Conservation (phyloP, 1,140 invertebrate species). For the Achatina immaculata region DNA sequence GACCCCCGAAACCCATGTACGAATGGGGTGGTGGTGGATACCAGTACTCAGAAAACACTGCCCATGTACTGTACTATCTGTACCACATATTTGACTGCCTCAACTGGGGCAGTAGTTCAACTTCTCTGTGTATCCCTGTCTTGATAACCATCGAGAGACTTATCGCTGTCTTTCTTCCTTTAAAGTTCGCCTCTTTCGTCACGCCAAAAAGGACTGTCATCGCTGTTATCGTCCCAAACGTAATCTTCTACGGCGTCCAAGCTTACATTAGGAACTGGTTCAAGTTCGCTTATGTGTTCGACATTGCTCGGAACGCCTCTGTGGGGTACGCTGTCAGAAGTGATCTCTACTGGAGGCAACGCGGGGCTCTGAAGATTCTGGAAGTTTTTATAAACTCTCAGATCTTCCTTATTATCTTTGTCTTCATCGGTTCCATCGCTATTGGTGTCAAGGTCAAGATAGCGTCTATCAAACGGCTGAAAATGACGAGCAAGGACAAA, state of each 20-base stretch:
- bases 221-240: not conserved
- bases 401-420: not conserved
- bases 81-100: too few species aligned
- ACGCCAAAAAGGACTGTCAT: not conserved
- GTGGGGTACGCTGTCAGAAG: not conserved
- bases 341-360: not conserved
- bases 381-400: not conserved
- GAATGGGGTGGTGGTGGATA: too few species aligned
- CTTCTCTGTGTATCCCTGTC: too few species aligned
- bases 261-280: constrained; percentile 22
- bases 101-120: not conserved
- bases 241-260: not conserved
- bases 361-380: not conserved
- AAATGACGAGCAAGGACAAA: not conserved
- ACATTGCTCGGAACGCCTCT: not conserved
- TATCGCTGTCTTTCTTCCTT: too few species aligned
- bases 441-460: constrained; percentile 26
- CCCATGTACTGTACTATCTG: too few species aligned
- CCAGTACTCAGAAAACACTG: not conserved
- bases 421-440: not conserved
- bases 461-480: not conserved
- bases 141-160: too few species aligned
- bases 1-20: not conserved
- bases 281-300: not conserved
- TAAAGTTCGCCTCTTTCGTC: constrained; percentile 3